These are phyloP conservation scores for Camponotus vicinus DNA, from an alignment of 1,140 invertebrate genomes.

Conservation along the genomic window DNA sequence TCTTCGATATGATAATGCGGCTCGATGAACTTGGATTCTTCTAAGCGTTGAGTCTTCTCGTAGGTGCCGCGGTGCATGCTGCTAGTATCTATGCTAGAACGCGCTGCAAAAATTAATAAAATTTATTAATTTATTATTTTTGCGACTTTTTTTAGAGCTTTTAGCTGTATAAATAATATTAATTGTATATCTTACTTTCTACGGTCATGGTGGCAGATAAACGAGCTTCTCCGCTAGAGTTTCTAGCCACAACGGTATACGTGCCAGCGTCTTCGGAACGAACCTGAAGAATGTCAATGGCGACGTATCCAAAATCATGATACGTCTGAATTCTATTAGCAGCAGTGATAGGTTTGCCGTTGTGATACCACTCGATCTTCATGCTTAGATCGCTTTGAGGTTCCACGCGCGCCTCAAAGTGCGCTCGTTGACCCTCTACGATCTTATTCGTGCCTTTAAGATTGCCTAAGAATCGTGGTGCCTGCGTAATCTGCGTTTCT, in stretches of 20 bases:
- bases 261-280: slow-evolving; percentile 94
- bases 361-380: slow-evolving; percentile 96
- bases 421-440: slow-evolving; percentile 97
- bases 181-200: slow-evolving; percentile 90
- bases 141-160: neutral
- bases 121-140: slow-evolving; percentile 57
- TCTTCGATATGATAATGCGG: slow-evolving; percentile 96
- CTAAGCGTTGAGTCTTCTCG: slow-evolving; percentile 95
- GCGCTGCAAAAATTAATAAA: slow-evolving; percentile 87
- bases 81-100: slow-evolving; percentile 94
- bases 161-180: neutral
- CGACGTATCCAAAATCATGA: slow-evolving; percentile 98
- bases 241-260: slow-evolving; percentile 96
- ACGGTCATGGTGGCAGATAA: slow-evolving; percentile 93
- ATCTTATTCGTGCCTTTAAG: slow-evolving; percentile 97
- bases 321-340: slow-evolving; percentile 96
- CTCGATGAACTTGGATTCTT: slow-evolving; percentile 94
- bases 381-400: slow-evolving; percentile 96
- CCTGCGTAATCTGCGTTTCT: slow-evolving; percentile 91
- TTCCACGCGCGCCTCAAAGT: slow-evolving; percentile 98
- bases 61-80: slow-evolving; percentile 94
- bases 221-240: slow-evolving; percentile 94
- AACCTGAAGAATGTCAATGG: slow-evolving; percentile 96
- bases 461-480: slow-evolving; percentile 94
- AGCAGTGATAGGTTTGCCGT: slow-evolving; percentile 93